These are phyloP conservation scores for Strigamia crassipes DNA, from an alignment of 2,888 invertebrate species.

Conservation along the genomic window DNA sequence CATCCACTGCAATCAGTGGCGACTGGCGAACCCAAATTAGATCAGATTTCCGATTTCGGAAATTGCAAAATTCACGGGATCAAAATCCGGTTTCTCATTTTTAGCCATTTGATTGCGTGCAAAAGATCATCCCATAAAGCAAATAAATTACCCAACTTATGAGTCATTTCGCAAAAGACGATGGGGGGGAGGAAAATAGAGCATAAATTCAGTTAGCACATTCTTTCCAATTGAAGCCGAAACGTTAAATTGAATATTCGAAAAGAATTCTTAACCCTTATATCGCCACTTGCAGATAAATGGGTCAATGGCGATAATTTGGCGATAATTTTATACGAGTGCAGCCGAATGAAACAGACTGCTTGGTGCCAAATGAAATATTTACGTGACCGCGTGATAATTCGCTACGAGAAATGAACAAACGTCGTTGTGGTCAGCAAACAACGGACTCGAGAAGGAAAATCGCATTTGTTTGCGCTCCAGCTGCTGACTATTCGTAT, in stretches of 20 bases:
- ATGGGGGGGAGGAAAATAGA: neutral
- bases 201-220: neutral
- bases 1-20: neutral
- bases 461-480: neutral
- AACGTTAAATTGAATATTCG: neutral
- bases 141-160: slow-evolving; percentile 17
- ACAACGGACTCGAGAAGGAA: neutral
- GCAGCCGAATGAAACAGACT: neutral
- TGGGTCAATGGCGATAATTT: neutral
- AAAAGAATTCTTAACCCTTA: neutral
- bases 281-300: neutral
- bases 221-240: neutral
- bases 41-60: neutral
- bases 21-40: neutral
- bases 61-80: neutral
- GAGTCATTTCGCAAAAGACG: neutral
- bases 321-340: neutral
- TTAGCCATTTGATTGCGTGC: neutral
- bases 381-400: slow-evolving; percentile 22
- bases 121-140: neutral
- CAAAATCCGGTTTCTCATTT: neutral
- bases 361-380: slow-evolving; percentile 21
- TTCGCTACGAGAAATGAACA: neutral
- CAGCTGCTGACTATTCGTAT: slow-evolving; percentile 13
- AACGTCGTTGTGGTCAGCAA: slow-evolving; percentile 13